phyloP scores from a whole-genome alignment of 2,888 invertebrate genomes.

The Metopia argyrocephala region DNA sequence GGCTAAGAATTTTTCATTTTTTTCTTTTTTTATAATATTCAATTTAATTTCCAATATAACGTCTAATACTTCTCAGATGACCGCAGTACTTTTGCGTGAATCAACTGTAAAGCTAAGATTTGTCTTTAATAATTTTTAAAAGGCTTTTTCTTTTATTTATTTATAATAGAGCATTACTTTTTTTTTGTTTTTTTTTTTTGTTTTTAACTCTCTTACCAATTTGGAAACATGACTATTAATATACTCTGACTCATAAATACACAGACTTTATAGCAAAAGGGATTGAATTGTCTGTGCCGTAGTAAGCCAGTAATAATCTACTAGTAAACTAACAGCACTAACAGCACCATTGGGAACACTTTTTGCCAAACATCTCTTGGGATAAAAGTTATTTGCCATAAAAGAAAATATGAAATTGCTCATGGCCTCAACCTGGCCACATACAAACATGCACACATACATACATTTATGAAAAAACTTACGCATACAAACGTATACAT shows the following conservation, averaged over 20 bases:
- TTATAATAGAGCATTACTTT: too few species aligned
- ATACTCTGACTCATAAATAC: neutral
- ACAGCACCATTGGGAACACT: slow-evolving; percentile 54
- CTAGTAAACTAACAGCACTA: slow-evolving; percentile 33
- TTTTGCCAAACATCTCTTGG: slow-evolving; percentile 35
- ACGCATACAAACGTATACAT: neutral
- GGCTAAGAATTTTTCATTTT: too few species aligned
- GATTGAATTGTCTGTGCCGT: neutral
- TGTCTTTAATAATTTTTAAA: too few species aligned
- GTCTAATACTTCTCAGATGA: too few species aligned
- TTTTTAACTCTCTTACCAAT: slow-evolving; percentile 8
- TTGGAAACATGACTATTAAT: neutral
- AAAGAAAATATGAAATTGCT: neutral
- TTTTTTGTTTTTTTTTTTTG: too few species aligned
- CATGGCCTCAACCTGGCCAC: neutral
- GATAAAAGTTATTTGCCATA: slow-evolving; percentile 14
- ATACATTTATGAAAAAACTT: neutral
- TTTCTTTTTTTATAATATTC: too few species aligned
- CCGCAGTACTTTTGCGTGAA: too few species aligned
- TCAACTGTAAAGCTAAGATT: too few species aligned
- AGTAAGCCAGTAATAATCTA: slow-evolving; percentile 21
- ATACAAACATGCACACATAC: neutral
- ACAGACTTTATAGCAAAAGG: neutral
- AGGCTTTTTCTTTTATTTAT: too few species aligned
- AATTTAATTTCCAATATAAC: too few species aligned